Percentiles rank a stretch among this genome's conserved stretches.
Conservation (phyloP, 2,113 vertebrate genomes). For the Oceanites oceanicus region DNA sequence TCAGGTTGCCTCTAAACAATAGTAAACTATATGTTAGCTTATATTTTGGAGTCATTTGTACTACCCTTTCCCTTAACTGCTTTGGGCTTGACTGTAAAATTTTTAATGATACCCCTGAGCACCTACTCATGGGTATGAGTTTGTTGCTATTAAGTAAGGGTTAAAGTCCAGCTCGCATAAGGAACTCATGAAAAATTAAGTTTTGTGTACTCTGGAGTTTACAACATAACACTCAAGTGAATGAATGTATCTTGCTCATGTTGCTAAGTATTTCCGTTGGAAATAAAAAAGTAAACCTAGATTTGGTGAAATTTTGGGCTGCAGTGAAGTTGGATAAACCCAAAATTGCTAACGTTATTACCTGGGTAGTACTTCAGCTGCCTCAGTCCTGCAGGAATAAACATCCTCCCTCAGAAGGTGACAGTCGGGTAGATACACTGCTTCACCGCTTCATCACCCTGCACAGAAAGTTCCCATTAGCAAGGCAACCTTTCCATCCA, state of each 20-base stretch:
- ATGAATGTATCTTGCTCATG: background rate
- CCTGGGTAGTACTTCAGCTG: background rate
- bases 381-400: background rate
- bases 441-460: background rate
- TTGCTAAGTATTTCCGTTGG: background rate
- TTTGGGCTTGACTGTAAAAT: background rate
- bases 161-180: background rate
- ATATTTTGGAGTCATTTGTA: background rate
- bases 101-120: background rate
- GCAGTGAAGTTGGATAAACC: background rate
- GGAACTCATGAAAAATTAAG: background rate
- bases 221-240: accelerated
- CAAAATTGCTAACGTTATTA: background rate
- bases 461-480: background rate
- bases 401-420: background rate
- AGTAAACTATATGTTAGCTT: background rate
- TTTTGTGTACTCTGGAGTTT: background rate
- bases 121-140: background rate
- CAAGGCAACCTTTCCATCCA: background rate
- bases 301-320: background rate
- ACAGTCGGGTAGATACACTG: background rate
- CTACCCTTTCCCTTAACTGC: background rate
- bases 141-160: background rate
- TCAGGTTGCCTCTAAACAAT: background rate
- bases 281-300: background rate